phyloP scores from a whole-genome alignment of 2,113 vertebrate species.

The Hemicordylus capensis region DNA sequence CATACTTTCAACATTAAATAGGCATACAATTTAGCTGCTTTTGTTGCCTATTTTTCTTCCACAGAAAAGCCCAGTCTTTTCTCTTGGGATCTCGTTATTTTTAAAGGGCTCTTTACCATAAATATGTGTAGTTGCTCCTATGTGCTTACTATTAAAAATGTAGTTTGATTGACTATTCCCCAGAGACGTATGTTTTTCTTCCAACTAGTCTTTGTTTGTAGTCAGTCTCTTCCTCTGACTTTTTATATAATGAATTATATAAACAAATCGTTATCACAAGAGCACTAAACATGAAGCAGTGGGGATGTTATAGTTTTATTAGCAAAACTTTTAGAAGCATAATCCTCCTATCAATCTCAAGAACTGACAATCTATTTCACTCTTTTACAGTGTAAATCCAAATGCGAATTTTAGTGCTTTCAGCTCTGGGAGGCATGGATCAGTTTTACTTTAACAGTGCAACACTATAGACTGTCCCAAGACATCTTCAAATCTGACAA shows the following conservation, averaged over 20 bases:
- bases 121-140: conserved; percentile 1
- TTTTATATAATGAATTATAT: conserved; percentile 11
- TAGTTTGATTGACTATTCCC: conserved; percentile 40
- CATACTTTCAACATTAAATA: conserved; percentile 29
- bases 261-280: conserved; percentile 8
- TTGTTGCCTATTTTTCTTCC: neutral
- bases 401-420: neutral
- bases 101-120: conserved; percentile 32
- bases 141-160: conserved; percentile 39
- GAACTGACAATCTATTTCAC: neutral
- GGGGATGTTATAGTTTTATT: neutral
- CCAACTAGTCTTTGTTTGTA: conserved; percentile 21
- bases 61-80: conserved; percentile 30
- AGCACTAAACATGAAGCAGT: neutral
- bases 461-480: neutral
- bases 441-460: neutral
- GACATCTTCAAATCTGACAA: neutral
- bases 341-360: neutral
- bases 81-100: conserved; percentile 58
- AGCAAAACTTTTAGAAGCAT: neutral
- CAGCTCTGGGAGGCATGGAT: neutral
- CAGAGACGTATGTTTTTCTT: conserved; percentile 47
- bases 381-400: neutral
- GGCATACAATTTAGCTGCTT: neutral
- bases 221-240: conserved; percentile 2